phyloP scores from a whole-genome alignment of 1,140 invertebrate genomes.

The Xylocopa sonorina region DNA sequence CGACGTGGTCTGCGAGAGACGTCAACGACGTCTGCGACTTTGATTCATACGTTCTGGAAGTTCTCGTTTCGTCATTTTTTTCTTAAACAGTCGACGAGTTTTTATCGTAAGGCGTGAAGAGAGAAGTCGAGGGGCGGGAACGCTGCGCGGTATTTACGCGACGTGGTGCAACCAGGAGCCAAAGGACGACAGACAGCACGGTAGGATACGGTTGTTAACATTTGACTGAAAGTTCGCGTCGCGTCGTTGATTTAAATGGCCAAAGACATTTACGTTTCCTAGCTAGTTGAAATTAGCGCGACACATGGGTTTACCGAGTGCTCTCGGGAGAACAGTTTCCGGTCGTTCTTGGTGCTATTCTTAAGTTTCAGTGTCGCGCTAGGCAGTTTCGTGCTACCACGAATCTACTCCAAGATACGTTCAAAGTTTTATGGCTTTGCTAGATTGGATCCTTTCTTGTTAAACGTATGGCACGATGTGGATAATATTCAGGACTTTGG shows the following conservation, averaged over 20 bases:
- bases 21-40: too few species aligned
- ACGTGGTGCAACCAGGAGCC: not conserved
- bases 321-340: not conserved
- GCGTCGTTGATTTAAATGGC: not conserved
- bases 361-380: not conserved
- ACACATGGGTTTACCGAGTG: too few species aligned
- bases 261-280: slow-evolving; percentile 1
- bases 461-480: too few species aligned
- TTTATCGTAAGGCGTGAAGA: not conserved
- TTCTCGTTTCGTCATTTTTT: too few species aligned
- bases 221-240: not conserved
- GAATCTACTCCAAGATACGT: too few species aligned
- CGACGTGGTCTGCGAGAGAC: too few species aligned
- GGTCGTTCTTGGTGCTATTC: not conserved
- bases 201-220: not conserved
- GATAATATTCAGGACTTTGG: too few species aligned
- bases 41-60: too few species aligned
- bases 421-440: too few species aligned
- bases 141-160: not conserved
- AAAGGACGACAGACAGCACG: not conserved
- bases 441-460: too few species aligned
- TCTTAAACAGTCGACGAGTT: too few species aligned
- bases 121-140: not conserved
- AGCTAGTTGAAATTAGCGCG: not conserved
- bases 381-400: too few species aligned